Percentiles rank a stretch among this genome's conserved stretches.
These are phyloP conservation scores for Pelecanoides urinatrix DNA, from an alignment of 2,113 vertebrate genomes.

Conservation along the genomic window DNA sequence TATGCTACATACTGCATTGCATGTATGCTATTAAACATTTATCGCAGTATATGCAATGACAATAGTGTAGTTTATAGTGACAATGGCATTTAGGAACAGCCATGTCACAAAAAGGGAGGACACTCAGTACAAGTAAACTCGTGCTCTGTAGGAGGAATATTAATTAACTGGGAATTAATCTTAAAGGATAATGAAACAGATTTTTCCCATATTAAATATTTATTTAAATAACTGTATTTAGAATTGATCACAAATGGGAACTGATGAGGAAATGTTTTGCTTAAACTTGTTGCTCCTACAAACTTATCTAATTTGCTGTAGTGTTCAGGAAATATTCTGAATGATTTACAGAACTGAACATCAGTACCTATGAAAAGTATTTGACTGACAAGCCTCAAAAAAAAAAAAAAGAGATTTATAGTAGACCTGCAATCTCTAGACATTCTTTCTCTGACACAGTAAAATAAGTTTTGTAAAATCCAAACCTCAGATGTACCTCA, in stretches of 20 bases:
- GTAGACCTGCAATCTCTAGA: background rate
- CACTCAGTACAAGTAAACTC: background rate
- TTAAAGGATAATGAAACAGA: background rate
- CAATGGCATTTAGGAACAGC: background rate
- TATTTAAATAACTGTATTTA: background rate
- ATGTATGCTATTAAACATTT: background rate
- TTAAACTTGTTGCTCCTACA: background rate
- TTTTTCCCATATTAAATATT: background rate
- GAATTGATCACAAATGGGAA: background rate
- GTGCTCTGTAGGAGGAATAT: background rate
- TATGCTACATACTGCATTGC: background rate
- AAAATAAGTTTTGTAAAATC: background rate
- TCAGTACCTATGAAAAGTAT: background rate
- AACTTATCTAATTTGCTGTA: background rate
- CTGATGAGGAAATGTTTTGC: background rate
- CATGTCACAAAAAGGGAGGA: background rate
- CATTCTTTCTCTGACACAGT: background rate
- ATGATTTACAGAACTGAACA: background rate
- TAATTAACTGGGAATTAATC: background rate
- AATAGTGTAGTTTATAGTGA: background rate
- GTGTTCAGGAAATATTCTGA: background rate
- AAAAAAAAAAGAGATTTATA: background rate
- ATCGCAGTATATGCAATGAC: background rate
- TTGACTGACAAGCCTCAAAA: background rate
- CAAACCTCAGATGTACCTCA: background rate